A percentile compares a stretch with the other conserved stretches of the same genome.
phyloP scores from a whole-genome alignment of 2,888 invertebrate genomes.

The Ceramica pisi region DNA sequence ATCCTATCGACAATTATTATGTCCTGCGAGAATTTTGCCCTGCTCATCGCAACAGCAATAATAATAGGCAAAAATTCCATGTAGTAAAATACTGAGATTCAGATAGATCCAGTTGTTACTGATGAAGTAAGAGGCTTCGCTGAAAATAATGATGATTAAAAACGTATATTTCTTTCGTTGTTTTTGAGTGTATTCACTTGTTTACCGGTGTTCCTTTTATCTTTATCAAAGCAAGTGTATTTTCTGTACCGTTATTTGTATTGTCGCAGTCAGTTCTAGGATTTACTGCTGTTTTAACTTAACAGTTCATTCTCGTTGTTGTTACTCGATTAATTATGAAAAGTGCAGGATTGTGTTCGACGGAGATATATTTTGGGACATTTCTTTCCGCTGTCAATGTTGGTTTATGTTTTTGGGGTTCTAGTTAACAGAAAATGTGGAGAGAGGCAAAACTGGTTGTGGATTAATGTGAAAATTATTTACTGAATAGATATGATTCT shows the following conservation, averaged over 20 bases:
- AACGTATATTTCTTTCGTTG: too few relatives aligned
- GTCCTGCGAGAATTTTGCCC: too few relatives aligned
- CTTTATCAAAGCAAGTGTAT: background rate
- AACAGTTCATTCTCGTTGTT: constrained; percentile 48
- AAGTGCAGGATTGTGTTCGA: constrained; percentile 35
- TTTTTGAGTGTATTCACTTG: background rate
- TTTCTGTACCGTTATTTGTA: constrained; percentile 25
- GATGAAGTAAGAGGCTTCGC: too few relatives aligned
- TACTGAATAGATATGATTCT: background rate
- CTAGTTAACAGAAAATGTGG: background rate
- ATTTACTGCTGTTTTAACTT: constrained; percentile 52
- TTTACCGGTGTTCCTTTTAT: background rate
- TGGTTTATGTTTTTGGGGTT: background rate
- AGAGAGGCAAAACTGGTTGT: background rate
- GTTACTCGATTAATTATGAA: constrained; percentile 54
- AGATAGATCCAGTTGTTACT: too few relatives aligned
- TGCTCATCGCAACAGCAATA: too few relatives aligned
- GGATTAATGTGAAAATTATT: background rate
- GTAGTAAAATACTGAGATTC: too few relatives aligned
- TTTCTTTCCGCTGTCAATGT: constrained; percentile 8
- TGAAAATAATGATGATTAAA: too few relatives aligned
- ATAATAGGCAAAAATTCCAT: too few relatives aligned
- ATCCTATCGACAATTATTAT: too few relatives aligned
- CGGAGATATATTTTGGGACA: constrained; percentile 9
- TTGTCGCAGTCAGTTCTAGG: constrained; percentile 23